Evolutionary conservation across 2,113 vertebrate species (phyloP).

Genomic region (Corynorhinus townsendii): DNA sequence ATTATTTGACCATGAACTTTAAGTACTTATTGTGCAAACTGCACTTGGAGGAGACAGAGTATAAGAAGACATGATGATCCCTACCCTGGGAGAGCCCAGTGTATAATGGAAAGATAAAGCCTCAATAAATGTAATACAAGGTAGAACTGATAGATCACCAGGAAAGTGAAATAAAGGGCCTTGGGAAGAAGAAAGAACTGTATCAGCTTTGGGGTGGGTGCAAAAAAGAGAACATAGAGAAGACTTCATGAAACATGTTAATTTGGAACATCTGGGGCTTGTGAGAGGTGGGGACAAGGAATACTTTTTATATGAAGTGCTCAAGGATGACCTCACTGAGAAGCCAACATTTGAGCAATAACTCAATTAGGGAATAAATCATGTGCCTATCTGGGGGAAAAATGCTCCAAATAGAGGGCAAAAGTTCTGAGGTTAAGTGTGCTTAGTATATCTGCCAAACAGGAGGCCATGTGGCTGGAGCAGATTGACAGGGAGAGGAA

Average conservation of each 20-base stretch:
- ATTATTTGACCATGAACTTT: neutral
- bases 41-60: constrained; percentile 10
- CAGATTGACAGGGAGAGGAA: neutral
- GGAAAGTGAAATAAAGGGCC: constrained; percentile 31
- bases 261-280: neutral
- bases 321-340: neutral
- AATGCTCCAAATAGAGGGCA: neutral
- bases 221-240: neutral
- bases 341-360: neutral
- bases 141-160: neutral
- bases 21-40: neutral
- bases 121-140: neutral
- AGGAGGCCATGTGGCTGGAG: neutral
- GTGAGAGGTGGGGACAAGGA: neutral
- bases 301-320: neutral
- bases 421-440: neutral
- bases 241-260: neutral
- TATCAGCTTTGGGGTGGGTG: neutral
- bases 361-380: neutral
- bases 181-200: neutral
- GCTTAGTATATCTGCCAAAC: constrained; percentile 13
- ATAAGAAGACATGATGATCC: neutral
- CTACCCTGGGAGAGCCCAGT: neutral
- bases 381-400: neutral
- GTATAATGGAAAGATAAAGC: neutral